These are phyloP conservation scores for Sebastes glaucus DNA, from an alignment of 2,797 vertebrate genomes.

Conservation along the genomic window DNA sequence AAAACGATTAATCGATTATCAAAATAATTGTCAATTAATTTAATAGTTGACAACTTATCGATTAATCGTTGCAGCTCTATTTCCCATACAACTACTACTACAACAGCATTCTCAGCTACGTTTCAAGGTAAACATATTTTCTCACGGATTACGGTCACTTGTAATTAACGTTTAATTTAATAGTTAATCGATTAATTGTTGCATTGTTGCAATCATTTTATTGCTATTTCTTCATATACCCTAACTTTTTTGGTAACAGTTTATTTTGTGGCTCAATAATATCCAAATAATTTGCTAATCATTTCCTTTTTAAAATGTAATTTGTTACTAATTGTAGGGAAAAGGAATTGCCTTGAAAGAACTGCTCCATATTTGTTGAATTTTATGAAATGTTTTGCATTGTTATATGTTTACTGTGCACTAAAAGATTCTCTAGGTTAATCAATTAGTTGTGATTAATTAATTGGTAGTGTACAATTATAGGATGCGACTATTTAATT, in stretches of 20 bases:
- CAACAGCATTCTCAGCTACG: too few relatives aligned
- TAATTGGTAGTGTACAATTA: neutral
- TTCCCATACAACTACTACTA: too few relatives aligned
- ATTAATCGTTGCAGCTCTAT: too few relatives aligned
- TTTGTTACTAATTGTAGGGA: neutral
- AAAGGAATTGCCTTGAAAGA: neutral
- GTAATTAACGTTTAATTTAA: too few relatives aligned
- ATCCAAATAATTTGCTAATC: neutral
- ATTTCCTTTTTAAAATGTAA: neutral
- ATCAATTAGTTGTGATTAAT: neutral
- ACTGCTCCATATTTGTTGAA: neutral
- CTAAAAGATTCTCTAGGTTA: neutral
- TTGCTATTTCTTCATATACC: neutral
- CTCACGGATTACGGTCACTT: too few relatives aligned
- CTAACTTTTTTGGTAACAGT: neutral
- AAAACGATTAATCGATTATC: too few relatives aligned
- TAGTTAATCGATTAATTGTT: too few relatives aligned
- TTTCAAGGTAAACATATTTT: too few relatives aligned
- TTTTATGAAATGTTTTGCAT: neutral
- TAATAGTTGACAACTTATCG: too few relatives aligned
- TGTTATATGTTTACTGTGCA: neutral
- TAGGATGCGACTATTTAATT: neutral
- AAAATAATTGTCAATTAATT: too few relatives aligned
- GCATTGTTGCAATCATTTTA: neutral
- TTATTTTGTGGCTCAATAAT: neutral